Conservation (phyloP, 2,113 vertebrate genomes). For the Heptranchias perlo region DNA sequence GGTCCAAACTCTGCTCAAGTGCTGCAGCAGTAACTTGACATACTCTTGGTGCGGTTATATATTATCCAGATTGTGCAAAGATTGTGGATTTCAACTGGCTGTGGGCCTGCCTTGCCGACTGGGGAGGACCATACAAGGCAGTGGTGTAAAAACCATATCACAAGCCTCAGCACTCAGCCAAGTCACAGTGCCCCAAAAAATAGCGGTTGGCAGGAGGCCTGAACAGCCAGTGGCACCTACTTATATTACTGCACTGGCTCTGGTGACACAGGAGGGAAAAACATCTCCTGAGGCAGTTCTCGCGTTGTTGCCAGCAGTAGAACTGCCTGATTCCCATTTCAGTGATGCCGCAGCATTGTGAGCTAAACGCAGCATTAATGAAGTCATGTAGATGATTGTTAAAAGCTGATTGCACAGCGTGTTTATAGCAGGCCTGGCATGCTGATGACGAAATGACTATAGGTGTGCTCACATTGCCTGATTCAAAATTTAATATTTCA, state of each 20-base stretch:
- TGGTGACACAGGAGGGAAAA: not conserved
- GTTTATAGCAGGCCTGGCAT: not conserved
- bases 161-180: not conserved
- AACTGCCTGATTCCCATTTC: not conserved
- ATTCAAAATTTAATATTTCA: not conserved
- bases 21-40: not conserved
- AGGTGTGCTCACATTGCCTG: not conserved
- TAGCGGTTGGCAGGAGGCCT: not conserved
- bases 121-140: not conserved
- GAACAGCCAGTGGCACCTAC: not conserved
- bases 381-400: not conserved
- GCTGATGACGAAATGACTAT: not conserved
- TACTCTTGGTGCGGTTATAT: not conserved
- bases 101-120: not conserved
- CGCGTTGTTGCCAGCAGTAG: not conserved
- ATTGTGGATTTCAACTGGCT: not conserved
- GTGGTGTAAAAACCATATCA: not conserved
- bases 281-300: not conserved
- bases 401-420: not conserved
- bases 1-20: not conserved
- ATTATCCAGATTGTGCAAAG: not conserved
- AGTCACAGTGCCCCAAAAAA: not conserved
- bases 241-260: not conserved
- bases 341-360: not conserved
- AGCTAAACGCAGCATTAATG: not conserved